Evolutionary conservation across 2,888 invertebrate genomes (phyloP), one percentile per base, ranked within the genome.

Genomic region (Calameuta filiformis): DNA sequence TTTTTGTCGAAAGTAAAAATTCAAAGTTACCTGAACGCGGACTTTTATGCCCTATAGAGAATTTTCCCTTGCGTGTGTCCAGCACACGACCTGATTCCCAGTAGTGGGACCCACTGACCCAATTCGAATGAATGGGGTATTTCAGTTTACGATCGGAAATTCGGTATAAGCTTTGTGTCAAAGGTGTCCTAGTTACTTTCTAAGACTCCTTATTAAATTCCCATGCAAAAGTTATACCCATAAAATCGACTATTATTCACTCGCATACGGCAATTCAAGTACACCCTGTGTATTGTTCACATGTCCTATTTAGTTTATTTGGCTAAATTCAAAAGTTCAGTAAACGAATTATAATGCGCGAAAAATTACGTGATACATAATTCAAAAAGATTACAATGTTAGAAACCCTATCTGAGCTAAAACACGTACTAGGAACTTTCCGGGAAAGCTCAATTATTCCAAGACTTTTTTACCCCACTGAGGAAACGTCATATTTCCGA

Each of bases 51-150:
- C 82, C 71, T 56, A 23, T 56, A 56, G 23, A 56, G 23, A 9
- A 81, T 82, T 85, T 86, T 83, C 79, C 75, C 78, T 83, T 84
- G 82, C 89, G 85, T 86, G 86, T 85, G 89, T 86, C 85, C 83
- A 86, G 84, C 87, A 89, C 87, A 87, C 87, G 89, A 88, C 89
- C 87, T 81, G 81, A 86, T 89, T 88, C 86, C 82, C 86, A 85
- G 80, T 69, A 40, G 33, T 73, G 73, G 79, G 82, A 79, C 84
- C 84, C 80, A 82, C 83, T 88, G 87, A 87, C 87, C 87, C 82
- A 87, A 88, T 88, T 89, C 79, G 56, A 35, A 77, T 81, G 69
- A 81, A 83, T 78, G 76, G 77, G 76, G 81, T 76, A 33, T 79
- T 84, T 80, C 77, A 79, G 77, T 86, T 85, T 81, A 85, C 80